Evolutionary conservation across 2,888 invertebrate species (phyloP).

Genomic region (Calliphora vomitoria): DNA sequence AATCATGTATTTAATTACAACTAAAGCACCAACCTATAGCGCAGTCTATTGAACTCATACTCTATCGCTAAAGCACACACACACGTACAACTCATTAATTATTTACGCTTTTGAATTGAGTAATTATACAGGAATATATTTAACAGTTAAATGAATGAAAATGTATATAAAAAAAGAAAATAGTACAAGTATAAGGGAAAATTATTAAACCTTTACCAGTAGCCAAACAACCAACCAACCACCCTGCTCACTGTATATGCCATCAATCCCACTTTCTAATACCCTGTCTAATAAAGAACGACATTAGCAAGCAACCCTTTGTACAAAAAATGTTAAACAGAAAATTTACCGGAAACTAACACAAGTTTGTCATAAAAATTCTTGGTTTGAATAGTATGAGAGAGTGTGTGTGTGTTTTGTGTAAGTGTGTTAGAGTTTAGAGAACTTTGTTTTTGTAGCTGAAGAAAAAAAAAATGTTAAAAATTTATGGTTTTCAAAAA

Average conservation of each 20-base stretch:
- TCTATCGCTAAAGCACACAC: background rate
- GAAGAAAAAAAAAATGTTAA: conserved; percentile 33
- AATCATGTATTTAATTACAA: conserved; percentile 60
- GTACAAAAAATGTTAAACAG: conserved; percentile 2
- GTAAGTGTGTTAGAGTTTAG: background rate
- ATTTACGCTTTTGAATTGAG: conserved; percentile 72
- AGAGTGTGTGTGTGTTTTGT: background rate
- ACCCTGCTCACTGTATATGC: background rate
- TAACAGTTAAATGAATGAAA: conserved; percentile 57
- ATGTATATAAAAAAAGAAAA: conserved; percentile 6
- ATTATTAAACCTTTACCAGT: conserved; percentile 39
- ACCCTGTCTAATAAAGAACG: conserved; percentile 1
- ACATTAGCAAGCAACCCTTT: conserved; percentile 15
- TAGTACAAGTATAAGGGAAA: conserved; percentile 32
- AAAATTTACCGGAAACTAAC: conserved; percentile 20
- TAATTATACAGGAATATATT: conserved; percentile 68
- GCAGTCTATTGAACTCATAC: conserved; percentile 49
- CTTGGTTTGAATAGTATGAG: background rate
- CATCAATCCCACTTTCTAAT: conserved; percentile 10
- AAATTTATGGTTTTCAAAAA: conserved; percentile 59
- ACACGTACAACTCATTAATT: conserved; percentile 68
- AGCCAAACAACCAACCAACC: conserved; percentile 29
- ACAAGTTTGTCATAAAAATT: conserved; percentile 45
- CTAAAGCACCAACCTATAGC: conserved; percentile 18
- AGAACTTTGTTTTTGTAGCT: conserved; percentile 42